phyloP scores from a whole-genome alignment of 2,797 vertebrate genomes.

The Borostomias antarcticus region DNA sequence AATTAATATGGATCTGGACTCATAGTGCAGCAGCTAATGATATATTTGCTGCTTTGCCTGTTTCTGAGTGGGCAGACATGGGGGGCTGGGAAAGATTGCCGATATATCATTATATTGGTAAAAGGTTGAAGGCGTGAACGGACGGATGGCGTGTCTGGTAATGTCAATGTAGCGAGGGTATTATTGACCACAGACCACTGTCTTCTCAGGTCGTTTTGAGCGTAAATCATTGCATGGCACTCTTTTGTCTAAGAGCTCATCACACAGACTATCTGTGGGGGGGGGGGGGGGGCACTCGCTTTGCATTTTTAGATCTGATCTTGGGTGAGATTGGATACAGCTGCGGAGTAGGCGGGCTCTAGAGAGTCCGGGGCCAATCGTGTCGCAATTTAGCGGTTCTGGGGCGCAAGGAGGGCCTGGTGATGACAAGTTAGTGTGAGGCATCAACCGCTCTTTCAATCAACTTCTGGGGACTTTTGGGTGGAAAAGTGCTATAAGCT shows the following conservation, averaged over 20 bases:
- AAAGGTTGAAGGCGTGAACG: constrained; percentile 24
- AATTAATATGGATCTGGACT: constrained; percentile 67
- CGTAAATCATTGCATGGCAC: not conserved
- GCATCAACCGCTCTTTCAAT: not conserved
- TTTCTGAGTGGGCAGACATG: constrained; percentile 46
- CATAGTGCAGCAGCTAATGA: constrained; percentile 70
- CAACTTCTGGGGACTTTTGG: no score
- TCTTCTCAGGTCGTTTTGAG: not conserved
- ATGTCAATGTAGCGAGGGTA: not conserved
- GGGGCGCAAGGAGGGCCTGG: no score
- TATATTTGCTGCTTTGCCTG: constrained; percentile 63
- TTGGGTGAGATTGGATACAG: no score
- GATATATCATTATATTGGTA: constrained; percentile 41
- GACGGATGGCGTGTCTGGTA: not conserved
- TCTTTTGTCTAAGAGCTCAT: no score
- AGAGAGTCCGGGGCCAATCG: no score
- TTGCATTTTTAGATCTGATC: no score
- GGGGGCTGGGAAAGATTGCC: constrained; percentile 25
- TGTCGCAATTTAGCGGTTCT: no score
- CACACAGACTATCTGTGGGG: no score
- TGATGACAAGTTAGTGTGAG: no score
- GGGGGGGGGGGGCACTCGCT: no score
- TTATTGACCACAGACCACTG: not conserved
- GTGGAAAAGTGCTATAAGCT: no score
- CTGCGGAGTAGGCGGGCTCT: no score